Conservation (phyloP, 2,113 vertebrate genomes). For the Sinocyclocheilus rhinocerous region DNA sequence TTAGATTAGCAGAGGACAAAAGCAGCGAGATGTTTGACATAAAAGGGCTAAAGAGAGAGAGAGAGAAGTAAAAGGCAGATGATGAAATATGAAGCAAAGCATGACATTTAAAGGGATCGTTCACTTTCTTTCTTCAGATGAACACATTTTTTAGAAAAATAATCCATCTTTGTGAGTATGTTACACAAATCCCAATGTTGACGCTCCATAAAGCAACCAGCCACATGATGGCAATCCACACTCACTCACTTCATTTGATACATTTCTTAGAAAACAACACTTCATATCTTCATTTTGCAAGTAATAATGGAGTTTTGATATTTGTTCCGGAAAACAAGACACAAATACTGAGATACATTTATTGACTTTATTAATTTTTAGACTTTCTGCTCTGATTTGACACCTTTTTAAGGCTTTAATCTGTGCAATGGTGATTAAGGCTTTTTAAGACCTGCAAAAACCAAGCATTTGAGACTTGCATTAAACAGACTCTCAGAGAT, state of each 20-base stretch:
- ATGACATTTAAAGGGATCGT: neutral
- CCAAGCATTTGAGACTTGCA: neutral
- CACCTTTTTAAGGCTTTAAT: neutral
- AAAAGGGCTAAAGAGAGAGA: neutral
- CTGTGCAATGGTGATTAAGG: too few species aligned
- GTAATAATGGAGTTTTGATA: neutral
- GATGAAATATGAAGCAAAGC: neutral
- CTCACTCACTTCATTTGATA: too few species aligned
- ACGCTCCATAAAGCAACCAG: too few species aligned
- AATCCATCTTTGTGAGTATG: neutral
- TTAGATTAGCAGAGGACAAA: slow-evolving; percentile 27
- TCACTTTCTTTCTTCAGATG: neutral
- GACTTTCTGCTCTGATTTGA: too few species aligned
- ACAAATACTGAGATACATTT: neutral
- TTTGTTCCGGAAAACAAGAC: neutral
- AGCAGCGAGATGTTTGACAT: neutral
- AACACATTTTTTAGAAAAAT: neutral
- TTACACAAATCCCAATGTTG: too few species aligned
- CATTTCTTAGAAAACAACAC: too few species aligned
- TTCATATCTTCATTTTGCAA: too few species aligned
- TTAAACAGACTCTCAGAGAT: neutral
- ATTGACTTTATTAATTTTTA: neutral
- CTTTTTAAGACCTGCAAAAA: too few species aligned
- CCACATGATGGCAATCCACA: too few species aligned
- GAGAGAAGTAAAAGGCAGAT: neutral